phyloP scores from a whole-genome alignment of 2,888 invertebrate genomes.

The Ennomos quercinarius region DNA sequence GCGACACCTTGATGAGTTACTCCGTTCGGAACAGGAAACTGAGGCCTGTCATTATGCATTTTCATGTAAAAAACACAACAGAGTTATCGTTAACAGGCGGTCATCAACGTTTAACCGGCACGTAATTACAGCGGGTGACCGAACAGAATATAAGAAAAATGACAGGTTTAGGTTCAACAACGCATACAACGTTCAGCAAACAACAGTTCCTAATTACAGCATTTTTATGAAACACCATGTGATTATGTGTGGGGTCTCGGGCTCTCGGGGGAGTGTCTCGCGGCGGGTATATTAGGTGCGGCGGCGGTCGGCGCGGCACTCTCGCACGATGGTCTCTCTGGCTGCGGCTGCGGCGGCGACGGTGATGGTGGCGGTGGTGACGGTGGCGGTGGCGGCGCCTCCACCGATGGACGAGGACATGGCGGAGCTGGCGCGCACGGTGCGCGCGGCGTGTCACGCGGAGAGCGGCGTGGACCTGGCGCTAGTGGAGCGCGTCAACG shows the following conservation, averaged over 20 bases:
- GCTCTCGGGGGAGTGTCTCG: slow-evolving; percentile 21
- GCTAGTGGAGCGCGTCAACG: slow-evolving; percentile 64
- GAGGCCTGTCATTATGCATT: too few relatives aligned
- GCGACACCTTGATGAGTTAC: too few relatives aligned
- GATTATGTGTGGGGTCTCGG: slow-evolving; percentile 52
- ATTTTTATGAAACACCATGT: slow-evolving; percentile 38
- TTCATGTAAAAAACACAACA: slow-evolving; percentile 8
- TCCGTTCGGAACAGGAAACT: too few relatives aligned
- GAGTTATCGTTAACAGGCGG: slow-evolving; percentile 6
- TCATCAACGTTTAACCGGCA: slow-evolving; percentile 21
- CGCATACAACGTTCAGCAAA: slow-evolving; percentile 38
- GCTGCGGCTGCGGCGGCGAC: slow-evolving; percentile 48
- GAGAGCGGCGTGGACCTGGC: slow-evolving; percentile 67
- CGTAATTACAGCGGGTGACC: slow-evolving; percentile 25
- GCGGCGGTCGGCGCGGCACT: too few relatives aligned
- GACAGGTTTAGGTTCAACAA: slow-evolving; percentile 38
- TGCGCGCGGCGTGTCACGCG: slow-evolving; percentile 67
- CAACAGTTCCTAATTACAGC: slow-evolving; percentile 56
- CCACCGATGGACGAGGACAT: slow-evolving; percentile 66
- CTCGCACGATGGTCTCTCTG: slow-evolving; percentile 9
- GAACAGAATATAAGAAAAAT: slow-evolving; percentile 36
- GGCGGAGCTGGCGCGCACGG: slow-evolving; percentile 71
- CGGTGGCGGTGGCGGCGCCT: slow-evolving; percentile 28
- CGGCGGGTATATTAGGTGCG: too few relatives aligned
- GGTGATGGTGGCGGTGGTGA: slow-evolving; percentile 31